phyloP scores from a whole-genome alignment of 2,797 vertebrate genomes.

The Phyllotis vaccarum region DNA sequence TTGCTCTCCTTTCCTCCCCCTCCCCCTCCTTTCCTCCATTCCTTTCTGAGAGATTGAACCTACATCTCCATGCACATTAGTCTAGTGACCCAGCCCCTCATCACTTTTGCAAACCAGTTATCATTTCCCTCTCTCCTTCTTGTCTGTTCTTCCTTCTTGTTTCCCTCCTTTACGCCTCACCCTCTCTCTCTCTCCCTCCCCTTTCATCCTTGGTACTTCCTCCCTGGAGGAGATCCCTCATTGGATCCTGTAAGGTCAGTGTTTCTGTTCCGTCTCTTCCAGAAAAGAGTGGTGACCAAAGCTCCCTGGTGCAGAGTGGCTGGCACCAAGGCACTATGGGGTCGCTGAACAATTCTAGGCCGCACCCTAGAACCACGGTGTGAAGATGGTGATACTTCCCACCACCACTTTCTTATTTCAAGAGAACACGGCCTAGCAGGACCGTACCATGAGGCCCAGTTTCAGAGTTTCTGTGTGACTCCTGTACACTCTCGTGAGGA shows the following conservation, averaged over 20 bases:
- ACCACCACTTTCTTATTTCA: neutral
- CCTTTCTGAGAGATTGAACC: neutral
- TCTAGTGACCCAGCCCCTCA: neutral
- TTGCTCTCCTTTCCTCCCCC: rapidly evolving
- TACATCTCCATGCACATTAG: too few relatives aligned
- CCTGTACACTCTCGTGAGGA: neutral
- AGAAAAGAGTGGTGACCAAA: constrained; percentile 53
- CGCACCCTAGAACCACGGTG: neutral
- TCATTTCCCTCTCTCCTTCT: neutral
- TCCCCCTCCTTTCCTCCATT: neutral
- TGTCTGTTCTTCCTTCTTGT: too few relatives aligned
- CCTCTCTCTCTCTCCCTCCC: too few relatives aligned
- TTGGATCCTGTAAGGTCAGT: constrained; percentile 73
- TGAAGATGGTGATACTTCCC: neutral
- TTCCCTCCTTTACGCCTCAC: too few relatives aligned
- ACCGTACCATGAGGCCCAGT: neutral
- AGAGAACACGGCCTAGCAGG: neutral
- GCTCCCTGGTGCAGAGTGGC: neutral
- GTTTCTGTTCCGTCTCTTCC: constrained; percentile 61
- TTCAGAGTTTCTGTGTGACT: constrained; percentile 24
- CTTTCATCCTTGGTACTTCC: constrained; percentile 70
- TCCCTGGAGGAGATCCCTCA: constrained; percentile 74
- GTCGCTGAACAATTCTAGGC: neutral
- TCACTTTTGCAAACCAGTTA: neutral
- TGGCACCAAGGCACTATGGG: neutral